These are phyloP conservation scores for Calameuta pallipes DNA, from an alignment of 2,888 invertebrate species.

Conservation along the genomic window DNA sequence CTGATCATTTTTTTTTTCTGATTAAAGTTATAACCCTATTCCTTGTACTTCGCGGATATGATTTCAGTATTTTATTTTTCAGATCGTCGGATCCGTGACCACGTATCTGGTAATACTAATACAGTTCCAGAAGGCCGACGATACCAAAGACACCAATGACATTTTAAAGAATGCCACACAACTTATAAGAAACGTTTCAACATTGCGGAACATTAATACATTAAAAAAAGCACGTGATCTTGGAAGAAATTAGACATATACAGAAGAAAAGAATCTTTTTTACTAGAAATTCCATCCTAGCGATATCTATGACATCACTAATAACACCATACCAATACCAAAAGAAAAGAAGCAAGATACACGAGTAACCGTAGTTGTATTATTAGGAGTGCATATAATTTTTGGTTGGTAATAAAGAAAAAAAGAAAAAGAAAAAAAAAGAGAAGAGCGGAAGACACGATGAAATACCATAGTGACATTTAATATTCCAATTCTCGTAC, in stretches of 20 bases:
- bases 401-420: constrained; percentile 5
- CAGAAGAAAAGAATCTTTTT: background rate
- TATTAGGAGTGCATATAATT: background rate
- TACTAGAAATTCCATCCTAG: background rate
- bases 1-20: background rate
- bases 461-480: constrained; percentile 47
- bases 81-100: constrained; percentile 72
- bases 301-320: background rate
- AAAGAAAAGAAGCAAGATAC: background rate
- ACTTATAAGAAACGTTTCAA: constrained; percentile 22
- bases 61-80: constrained; percentile 43
- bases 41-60: background rate
- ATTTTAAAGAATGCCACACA: constrained; percentile 52
- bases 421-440: constrained; percentile 8
- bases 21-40: background rate
- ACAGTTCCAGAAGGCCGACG: constrained; percentile 72
- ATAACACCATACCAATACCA: background rate
- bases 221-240: background rate
- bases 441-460: constrained; percentile 20
- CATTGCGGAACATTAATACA: background rate
- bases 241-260: background rate
- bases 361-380: background rate
- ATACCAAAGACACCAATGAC: constrained; percentile 45
- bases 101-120: constrained; percentile 73
- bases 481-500: constrained; percentile 45